Conservation (phyloP, 2,113 vertebrate species). For the Neotoma lepida region DNA sequence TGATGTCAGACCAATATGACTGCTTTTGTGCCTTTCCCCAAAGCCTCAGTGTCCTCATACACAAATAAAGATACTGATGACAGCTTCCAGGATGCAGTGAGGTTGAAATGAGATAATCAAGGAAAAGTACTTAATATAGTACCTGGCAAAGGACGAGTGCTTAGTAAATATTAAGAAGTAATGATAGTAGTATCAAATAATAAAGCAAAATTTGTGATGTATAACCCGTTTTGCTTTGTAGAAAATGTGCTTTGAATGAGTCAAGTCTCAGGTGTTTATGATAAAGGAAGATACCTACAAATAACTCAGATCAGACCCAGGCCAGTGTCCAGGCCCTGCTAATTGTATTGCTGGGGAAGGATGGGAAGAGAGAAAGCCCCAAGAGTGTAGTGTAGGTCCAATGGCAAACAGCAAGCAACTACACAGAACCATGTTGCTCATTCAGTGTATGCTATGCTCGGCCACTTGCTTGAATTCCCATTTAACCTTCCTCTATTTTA, state of each 20-base stretch:
- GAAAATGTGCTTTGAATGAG: slow-evolving; percentile 11
- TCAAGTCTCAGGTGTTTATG: neutral
- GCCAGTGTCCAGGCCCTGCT: neutral
- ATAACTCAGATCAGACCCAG: neutral
- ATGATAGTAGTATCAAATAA: neutral
- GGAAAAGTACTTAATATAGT: neutral
- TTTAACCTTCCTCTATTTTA: neutral
- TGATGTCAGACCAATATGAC: neutral
- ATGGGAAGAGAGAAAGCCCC: neutral
- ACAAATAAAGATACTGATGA: slow-evolving; percentile 1
- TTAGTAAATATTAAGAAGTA: slow-evolving; percentile 15
- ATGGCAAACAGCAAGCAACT: neutral
- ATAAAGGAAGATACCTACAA: neutral
- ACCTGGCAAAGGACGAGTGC: neutral
- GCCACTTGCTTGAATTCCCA: neutral
- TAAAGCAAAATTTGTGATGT: neutral
- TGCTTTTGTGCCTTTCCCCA: neutral
- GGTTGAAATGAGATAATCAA: slow-evolving; percentile 19
- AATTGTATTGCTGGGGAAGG: neutral
- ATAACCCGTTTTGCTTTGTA: slow-evolving; percentile 21
- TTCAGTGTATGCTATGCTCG: neutral
- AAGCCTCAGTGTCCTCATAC: neutral
- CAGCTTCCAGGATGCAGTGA: neutral
- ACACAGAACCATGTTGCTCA: neutral
- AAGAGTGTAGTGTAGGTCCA: neutral